Conservation (phyloP, 2,797 vertebrate genomes). For the Chanos chanos region DNA sequence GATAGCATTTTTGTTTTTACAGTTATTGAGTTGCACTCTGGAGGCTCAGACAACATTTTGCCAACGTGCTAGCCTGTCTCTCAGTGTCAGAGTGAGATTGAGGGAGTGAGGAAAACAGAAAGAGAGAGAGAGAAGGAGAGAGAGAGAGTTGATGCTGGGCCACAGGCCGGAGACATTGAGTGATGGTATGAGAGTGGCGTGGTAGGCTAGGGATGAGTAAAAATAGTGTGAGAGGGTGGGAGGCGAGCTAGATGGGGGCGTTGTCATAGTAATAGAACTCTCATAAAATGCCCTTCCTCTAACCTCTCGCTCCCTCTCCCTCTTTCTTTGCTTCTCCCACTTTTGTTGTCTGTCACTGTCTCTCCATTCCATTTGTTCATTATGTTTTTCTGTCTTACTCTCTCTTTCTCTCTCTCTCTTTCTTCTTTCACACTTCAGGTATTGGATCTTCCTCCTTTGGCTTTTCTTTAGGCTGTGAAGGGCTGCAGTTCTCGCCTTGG, state of each 20-base stretch:
- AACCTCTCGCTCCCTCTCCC: neutral
- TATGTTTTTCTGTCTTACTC: neutral
- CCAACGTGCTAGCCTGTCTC: constrained; percentile 2
- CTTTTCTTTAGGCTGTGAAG: constrained; percentile 11
- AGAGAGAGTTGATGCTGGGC: neutral
- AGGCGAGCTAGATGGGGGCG: neutral
- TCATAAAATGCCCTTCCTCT: constrained; percentile 26
- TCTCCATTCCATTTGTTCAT: neutral
- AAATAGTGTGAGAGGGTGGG: constrained; percentile 2
- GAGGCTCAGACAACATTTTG: constrained; percentile 1
- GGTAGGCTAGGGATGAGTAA: constrained; percentile 1
- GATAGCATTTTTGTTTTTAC: neutral
- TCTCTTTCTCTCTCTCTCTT: constrained; percentile 22
- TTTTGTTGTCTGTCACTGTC: constrained; percentile 18
- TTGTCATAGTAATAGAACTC: neutral
- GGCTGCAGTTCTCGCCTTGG: constrained; percentile 22
- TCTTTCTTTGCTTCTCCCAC: neutral
- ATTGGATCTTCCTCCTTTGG: constrained; percentile 10
- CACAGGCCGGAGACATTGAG: constrained; percentile 7
- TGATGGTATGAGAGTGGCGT: neutral
- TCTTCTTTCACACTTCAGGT: constrained; percentile 28
- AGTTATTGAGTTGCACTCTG: neutral
- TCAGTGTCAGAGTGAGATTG: constrained; percentile 7
- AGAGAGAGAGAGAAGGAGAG: neutral
- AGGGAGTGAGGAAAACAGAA: neutral